Base-by-base conservation (phyloP, 2,888 invertebrate genomes). In the Cantharis lateralis region DNA sequence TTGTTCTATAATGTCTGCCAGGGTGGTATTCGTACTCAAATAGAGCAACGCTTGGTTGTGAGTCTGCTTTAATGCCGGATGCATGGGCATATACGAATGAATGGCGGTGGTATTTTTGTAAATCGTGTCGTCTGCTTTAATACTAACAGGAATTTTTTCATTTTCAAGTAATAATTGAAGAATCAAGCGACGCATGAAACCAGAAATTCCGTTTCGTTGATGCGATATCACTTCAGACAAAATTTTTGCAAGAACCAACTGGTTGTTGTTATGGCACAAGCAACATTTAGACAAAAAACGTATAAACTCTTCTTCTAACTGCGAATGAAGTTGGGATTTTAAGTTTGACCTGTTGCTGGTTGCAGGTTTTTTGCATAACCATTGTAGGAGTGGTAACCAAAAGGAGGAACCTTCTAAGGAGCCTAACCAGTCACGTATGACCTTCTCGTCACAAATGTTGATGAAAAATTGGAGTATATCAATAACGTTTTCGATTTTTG, bases 361-460 rank as follows among this genome's bases (percentile, higher is more conserved):
- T 0, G 80, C 80, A 0, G 86, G 85, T 71, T 85, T 85, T 72
- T 85, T 91, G 85, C 95, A 95, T 26, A 95, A 90, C 85, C 95
- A 90, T 77, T 93, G 91, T 10, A 97, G 90, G 78, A 97, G 89
- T 3, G 95, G 95, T 68, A 93, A 91, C 97, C 97, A 97, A 89
- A 97, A 97, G n/a, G 91, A 90, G 2, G 93, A 92, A 9, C 96
- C 96, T 81, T 95, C 93, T 70, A 90, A 88, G 0, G 92, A 92
- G 13, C 97, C 97, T 68, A 97, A 91, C 97, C 97, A 97, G 87
- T 96, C 95, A 81, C 96, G 93, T 90, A 97, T 93, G 80, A 92
- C 91, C 16, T 93, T 93, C 84, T 96, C 96, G 18, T 93, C 92
- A 85, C 95, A 94, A 76, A 96, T 91, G 79, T 94, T 93, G 0